phyloP scores from a whole-genome alignment of 2,797 vertebrate genomes.

The Spinus olivaceus region DNA sequence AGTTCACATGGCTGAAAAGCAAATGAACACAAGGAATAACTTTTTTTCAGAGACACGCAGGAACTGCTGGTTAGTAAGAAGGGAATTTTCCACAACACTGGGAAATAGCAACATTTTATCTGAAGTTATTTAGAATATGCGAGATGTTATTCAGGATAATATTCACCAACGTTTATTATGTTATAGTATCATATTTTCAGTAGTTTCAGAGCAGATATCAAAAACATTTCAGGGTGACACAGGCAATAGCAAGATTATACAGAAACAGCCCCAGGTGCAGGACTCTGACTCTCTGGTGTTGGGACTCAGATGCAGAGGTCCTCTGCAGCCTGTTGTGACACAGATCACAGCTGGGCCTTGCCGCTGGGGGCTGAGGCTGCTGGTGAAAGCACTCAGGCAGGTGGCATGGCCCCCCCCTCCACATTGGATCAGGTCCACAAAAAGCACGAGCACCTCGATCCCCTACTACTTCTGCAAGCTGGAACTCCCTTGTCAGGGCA shows the following conservation, averaged over 20 bases:
- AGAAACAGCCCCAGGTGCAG: not conserved
- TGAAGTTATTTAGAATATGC: not conserved
- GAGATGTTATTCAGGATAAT: not conserved
- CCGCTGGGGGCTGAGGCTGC: not conserved
- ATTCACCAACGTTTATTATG: not conserved
- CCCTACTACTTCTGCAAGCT: not conserved
- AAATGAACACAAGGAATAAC: conserved; percentile 24
- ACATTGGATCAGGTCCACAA: not conserved
- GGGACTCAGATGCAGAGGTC: not conserved
- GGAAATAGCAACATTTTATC: not conserved
- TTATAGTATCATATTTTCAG: not conserved
- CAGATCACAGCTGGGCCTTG: not conserved
- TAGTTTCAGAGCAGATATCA: not conserved
- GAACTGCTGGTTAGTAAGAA: not conserved
- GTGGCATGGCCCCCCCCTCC: not conserved
- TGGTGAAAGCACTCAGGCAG: not conserved
- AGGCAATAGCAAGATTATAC: rapidly evolving
- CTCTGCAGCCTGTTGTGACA: not conserved
- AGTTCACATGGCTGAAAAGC: not conserved
- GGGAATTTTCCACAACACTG: not conserved
- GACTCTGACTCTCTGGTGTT: rapidly evolving
- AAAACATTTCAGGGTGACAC: not conserved
- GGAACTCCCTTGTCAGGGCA: no score
- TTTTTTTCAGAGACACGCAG: not conserved
- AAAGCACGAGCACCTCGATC: rapidly evolving